Base-by-base conservation (phyloP, 2,113 vertebrate species). In the Meriones unguiculatus region DNA sequence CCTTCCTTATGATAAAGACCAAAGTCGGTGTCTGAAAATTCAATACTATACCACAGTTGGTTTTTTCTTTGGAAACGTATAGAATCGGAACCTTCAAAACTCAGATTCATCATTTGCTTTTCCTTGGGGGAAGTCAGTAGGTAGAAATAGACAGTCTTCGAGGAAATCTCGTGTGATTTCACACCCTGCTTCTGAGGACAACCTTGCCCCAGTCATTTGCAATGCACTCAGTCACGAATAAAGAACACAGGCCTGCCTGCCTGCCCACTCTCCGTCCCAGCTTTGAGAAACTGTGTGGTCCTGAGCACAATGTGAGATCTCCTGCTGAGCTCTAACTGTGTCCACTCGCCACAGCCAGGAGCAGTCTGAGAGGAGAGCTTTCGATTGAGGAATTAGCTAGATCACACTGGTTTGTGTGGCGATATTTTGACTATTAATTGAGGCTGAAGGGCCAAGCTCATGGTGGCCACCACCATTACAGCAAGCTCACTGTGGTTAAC, bases 21-120 rank as follows among this genome's bases (percentile, higher is more conserved):
- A 20, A 87, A 54, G 67, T 46, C 88, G 4, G 89, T 65, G 35
- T 67, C 14, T 81, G n/a, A 90, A 95, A 94, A 52, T 5, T 12
- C 81, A 32, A 62, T 50, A 72, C 24, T 41, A 14, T 46, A 15
- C 80, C 12, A 50, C n/a, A 38, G 59, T 52, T 89, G 1, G 13
- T 3, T 90, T 72, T 46, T 59, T 91, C 84, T 91, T 70, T 41
- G 84, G 38, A 57, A 95, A 72, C 9, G 1, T 88, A 7, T 54
- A 96, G 84, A 96, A 70, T 82, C 20, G 88, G 72, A 59, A 96
- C 20, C 14, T 76, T 94, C 1, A 30, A 82, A 91, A 64, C 89
- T 70, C 11, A 77, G 28, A 24, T 54, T 77, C 6, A 41, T 54
- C n/a, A 10, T 80, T 87, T 64, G 22, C 10, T 62, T 77, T 82